phyloP scores from a whole-genome alignment of 2,888 invertebrate genomes.

The Macaria liturata region DNA sequence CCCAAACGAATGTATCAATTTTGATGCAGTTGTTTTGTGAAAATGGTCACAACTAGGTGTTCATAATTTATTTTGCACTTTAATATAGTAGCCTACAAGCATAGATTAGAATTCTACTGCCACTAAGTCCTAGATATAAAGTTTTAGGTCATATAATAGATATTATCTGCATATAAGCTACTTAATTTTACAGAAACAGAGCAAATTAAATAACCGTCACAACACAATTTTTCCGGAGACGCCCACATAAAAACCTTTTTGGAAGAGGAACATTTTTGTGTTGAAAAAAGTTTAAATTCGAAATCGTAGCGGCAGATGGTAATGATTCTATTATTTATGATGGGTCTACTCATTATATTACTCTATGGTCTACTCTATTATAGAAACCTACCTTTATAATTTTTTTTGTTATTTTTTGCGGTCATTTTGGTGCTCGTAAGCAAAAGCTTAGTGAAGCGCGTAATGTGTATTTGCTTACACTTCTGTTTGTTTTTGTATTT shows the following conservation, averaged over 20 bases:
- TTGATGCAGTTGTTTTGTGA: too few species aligned
- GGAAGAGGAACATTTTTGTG: conserved; percentile 31
- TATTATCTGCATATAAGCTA: too few species aligned
- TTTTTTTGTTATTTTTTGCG: conserved; percentile 41
- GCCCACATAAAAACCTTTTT: conserved; percentile 48
- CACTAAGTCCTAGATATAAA: too few species aligned
- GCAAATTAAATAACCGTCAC: conserved; percentile 69
- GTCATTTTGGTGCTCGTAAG: conserved; percentile 33
- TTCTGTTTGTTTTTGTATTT: conserved; percentile 30
- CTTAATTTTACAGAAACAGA: not conserved
- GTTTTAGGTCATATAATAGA: too few species aligned
- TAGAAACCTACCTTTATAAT: conserved; percentile 38
- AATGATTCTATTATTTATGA: conserved; percentile 83
- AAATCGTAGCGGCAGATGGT: conserved; percentile 78
- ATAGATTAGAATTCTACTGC: too few species aligned
- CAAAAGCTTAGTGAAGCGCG: conserved; percentile 38
- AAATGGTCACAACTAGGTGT: too few species aligned
- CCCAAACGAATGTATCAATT: too few species aligned
- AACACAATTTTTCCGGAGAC: conserved; percentile 66
- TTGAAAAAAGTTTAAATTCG: conserved; percentile 67
- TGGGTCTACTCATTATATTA: conserved; percentile 57
- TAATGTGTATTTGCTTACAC: conserved; percentile 30
- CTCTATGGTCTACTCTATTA: conserved; percentile 63
- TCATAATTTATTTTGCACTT: too few species aligned
- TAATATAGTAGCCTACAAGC: too few species aligned